Evolutionary conservation across 2,797 vertebrate genomes (phyloP).

Genomic region (Lerista edwardsae): DNA sequence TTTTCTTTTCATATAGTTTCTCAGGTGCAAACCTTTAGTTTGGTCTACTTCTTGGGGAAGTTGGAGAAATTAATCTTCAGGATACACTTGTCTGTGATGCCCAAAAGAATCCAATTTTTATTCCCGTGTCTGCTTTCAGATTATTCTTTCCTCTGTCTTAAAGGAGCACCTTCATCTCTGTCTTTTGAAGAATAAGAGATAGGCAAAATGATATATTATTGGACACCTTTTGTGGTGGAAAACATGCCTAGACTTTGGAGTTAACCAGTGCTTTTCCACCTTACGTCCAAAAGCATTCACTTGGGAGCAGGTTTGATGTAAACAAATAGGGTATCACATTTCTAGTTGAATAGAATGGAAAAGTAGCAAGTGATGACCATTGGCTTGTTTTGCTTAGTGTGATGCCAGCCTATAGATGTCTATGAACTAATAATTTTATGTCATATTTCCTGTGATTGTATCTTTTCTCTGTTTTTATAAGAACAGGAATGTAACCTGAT

Average conservation of each 20-base stretch:
- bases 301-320: neutral
- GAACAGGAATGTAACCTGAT: neutral
- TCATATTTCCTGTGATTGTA: neutral
- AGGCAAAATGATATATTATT: conserved; percentile 3
- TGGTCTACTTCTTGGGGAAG: neutral
- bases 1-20: neutral
- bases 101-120: neutral
- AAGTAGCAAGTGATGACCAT: neutral
- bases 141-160: conserved; percentile 2
- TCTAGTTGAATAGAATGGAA: neutral
- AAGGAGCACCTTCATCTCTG: neutral
- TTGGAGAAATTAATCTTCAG: neutral
- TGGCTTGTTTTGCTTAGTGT: neutral
- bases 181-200: neutral
- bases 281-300: neutral
- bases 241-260: neutral
- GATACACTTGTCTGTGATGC: neutral
- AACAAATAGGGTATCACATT: neutral
- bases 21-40: neutral
- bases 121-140: neutral
- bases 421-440: neutral
- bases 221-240: neutral
- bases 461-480: neutral
- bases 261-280: neutral
- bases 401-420: accelerated